phyloP scores from a whole-genome alignment of 2,797 vertebrate species.

The Acrossocheilus wenchowensis region DNA sequence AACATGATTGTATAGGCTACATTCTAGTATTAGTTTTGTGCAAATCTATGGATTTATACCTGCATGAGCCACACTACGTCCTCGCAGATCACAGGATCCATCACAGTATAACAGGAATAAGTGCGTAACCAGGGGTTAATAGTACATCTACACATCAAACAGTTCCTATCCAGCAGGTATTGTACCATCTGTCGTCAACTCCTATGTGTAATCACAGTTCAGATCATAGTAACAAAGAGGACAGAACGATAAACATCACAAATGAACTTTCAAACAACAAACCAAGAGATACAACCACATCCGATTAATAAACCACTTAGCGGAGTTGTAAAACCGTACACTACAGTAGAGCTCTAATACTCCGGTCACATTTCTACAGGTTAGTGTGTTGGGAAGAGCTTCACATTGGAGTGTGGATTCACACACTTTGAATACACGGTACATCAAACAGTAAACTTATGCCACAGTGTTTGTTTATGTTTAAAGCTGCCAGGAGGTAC shows the following conservation, averaged over 20 bases:
- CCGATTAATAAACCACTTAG: slow-evolving; percentile 19
- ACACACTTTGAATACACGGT: slow-evolving; percentile 49
- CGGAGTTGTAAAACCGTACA: slow-evolving; percentile 21
- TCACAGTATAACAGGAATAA: slow-evolving; percentile 55
- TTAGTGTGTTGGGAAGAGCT: slow-evolving; percentile 53
- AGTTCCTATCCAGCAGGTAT: background rate
- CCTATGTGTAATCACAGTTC: slow-evolving; percentile 32
- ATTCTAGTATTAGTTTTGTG: slow-evolving; percentile 40
- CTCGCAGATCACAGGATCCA: slow-evolving; percentile 50
- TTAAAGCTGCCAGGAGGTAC: slow-evolving; percentile 53
- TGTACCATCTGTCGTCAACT: background rate
- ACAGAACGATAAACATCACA: slow-evolving; percentile 30
- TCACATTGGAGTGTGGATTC: slow-evolving; percentile 56
- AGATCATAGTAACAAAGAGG: background rate
- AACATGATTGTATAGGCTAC: slow-evolving; percentile 40
- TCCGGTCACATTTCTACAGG: slow-evolving; percentile 30
- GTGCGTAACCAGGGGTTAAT: slow-evolving; percentile 35
- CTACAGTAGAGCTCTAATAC: slow-evolving; percentile 48
- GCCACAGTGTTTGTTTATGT: slow-evolving; percentile 42
- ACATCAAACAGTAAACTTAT: slow-evolving; percentile 44
- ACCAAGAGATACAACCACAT: slow-evolving; percentile 25
- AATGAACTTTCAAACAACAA: slow-evolving; percentile 33
- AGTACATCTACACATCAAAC: slow-evolving; percentile 26
- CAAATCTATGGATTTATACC: slow-evolving; percentile 55
- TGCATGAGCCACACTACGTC: background rate